phyloP scores from a whole-genome alignment of 2,113 vertebrate genomes.

The Dissostichus mawsoni region DNA sequence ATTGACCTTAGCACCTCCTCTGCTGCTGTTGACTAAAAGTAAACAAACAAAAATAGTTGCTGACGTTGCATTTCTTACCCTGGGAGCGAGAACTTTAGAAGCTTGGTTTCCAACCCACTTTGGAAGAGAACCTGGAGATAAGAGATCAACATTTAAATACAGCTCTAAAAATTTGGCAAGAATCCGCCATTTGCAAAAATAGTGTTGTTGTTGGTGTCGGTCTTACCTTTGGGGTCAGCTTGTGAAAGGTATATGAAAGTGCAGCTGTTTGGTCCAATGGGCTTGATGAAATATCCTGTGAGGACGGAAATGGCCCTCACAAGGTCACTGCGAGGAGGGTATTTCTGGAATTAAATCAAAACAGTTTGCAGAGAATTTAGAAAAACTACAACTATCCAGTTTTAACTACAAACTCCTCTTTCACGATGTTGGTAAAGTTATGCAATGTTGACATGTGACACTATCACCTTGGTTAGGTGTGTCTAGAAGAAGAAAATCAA shows the following conservation, averaged over 20 bases:
- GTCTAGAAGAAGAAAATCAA: not conserved
- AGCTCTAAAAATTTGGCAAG: not conserved
- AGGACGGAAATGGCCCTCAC: constrained; percentile 86
- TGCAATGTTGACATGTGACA: not conserved
- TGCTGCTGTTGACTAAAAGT: not conserved
- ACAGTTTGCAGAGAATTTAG: not conserved
- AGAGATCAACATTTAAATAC: not conserved
- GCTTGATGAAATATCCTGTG: constrained; percentile 82
- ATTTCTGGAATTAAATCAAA: constrained; percentile 73
- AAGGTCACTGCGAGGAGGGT: constrained; percentile 78
- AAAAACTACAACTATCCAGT: not conserved
- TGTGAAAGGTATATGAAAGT: constrained; percentile 87
- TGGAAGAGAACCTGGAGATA: constrained; percentile 82
- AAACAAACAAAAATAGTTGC: constrained; percentile 8
- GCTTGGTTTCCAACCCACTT: constrained; percentile 88
- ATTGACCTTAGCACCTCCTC: not conserved
- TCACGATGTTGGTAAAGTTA: too few species aligned
- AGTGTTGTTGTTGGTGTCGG: not conserved
- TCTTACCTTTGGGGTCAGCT: constrained; percentile 86
- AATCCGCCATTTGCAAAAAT: not conserved
- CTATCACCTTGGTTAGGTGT: not conserved
- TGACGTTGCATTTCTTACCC: constrained; percentile 70
- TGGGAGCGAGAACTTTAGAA: constrained; percentile 83
- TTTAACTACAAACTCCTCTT: not conserved
- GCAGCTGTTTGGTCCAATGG: constrained; percentile 84